These are phyloP conservation scores for Phoxinus dragarum DNA, from an alignment of 2,797 vertebrate genomes.

Conservation along the genomic window DNA sequence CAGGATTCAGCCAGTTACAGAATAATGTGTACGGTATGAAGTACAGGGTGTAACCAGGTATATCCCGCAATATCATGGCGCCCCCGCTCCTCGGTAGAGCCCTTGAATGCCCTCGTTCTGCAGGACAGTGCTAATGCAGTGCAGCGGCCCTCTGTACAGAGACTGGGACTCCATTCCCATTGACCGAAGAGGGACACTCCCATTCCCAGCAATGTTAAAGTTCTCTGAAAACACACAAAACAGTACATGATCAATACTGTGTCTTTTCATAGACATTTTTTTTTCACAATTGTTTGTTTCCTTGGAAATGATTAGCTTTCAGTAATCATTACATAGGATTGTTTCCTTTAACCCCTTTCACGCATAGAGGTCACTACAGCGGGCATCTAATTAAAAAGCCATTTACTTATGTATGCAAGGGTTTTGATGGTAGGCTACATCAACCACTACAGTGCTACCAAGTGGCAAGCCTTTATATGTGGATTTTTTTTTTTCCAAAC, in stretches of 20 bases:
- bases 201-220: conserved; percentile 73
- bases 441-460: neutral
- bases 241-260: neutral
- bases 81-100: conserved; percentile 85
- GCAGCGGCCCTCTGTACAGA: conserved; percentile 87
- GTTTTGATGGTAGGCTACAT: neutral
- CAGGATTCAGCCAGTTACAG: conserved; percentile 83
- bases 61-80: conserved; percentile 92
- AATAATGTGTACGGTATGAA: conserved; percentile 90
- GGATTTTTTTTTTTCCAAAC: neutral
- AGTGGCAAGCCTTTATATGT: neutral
- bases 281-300: neutral
- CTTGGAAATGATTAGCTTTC: neutral
- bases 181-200: conserved; percentile 69
- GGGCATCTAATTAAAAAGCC: neutral
- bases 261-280: neutral
- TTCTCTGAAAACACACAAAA: conserved; percentile 73
- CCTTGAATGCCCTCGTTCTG: conserved; percentile 86
- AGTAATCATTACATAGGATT: conserved; percentile 1
- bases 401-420: neutral
- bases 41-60: conserved; percentile 92
- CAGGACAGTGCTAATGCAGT: conserved; percentile 89
- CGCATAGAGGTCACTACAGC: neutral
- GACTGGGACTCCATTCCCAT: conserved; percentile 69
- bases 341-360: neutral